Evolutionary conservation across 2,113 vertebrate genomes (phyloP).

Genomic region (Prunella himalayana): DNA sequence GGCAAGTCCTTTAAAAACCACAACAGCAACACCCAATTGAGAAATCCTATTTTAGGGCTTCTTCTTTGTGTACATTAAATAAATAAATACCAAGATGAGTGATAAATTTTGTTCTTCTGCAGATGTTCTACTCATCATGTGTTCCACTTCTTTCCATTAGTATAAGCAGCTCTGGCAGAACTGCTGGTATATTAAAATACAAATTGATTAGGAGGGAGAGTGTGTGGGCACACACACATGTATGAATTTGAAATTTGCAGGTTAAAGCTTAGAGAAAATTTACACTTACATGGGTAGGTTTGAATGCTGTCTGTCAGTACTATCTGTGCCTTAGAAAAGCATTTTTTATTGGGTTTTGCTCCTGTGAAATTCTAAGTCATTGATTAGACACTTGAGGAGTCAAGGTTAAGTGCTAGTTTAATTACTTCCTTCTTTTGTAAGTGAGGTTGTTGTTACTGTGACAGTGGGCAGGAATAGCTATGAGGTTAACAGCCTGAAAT

Average conservation of each 20-base stretch:
- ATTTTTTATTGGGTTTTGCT: neutral
- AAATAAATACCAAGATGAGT: neutral
- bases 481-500: constrained; percentile 37
- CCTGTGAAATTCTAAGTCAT: neutral
- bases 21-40: neutral
- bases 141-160: neutral
- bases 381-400: neutral
- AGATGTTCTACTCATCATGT: neutral
- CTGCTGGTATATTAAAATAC: neutral
- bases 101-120: neutral
- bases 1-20: neutral
- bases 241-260: neutral
- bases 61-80: neutral
- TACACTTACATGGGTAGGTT: neutral
- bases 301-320: neutral
- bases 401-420: neutral
- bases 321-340: neutral
- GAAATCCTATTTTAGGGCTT: neutral
- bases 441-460: constrained; percentile 17
- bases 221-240: fast-evolving
- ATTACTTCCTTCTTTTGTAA: constrained; percentile 28
- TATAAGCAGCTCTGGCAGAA: neutral
- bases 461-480: constrained; percentile 12
- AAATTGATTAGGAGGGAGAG: neutral
- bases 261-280: neutral